Evolutionary conservation across 92 coral and sea anemone species (phyloP), one percentile per base, ranked within the genome.

Genomic region (Virgularia gustaviana): DNA sequence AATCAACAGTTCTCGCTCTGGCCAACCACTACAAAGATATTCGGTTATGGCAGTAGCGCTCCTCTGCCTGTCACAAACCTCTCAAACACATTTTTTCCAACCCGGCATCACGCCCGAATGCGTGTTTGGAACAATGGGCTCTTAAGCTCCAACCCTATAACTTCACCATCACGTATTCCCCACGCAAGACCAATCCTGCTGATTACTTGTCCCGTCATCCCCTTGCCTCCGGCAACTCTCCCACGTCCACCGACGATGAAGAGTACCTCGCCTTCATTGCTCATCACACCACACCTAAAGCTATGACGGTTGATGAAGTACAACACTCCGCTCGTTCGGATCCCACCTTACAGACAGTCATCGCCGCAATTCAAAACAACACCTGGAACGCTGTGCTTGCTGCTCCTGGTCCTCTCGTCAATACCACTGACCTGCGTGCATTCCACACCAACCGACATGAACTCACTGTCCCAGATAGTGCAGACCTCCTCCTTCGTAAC

Each of bases 251-350:
- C 3, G 22, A 49, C n/a, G 56, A 20, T 3, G 56, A 49, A 49
- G 56, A 49, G 19, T 49, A 49, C 56, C n/a, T 49, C 23, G 3
- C 56, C 22, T 49, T 49, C 56, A 6, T 49, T 16, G 56, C 56
- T 4, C 3, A 49, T 49, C 13, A 49, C 23, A 49, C 56, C 56
- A 49, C 56, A 5, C 56, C 56, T 4, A 49, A 49, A 49, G 56
- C 56, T 49, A 49, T 49, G 56, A 49, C 19, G 6, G 56, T 49
- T 49, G 56, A 6, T 49, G 56, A 49, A 49, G 56, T 49, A 3
- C n/a, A 49, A 16, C 8, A 49, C 3, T 49, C 13, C 13, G 23
- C 56, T 27, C 56, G 56, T 5, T 5, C 13, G n/a, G 56, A 49
- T 4, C 56, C 56, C 19, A 49, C 56, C 23, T 27, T 49, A 27